Base-by-base conservation (phyloP, 2,888 invertebrate genomes). In the Tipula helvola region DNA sequence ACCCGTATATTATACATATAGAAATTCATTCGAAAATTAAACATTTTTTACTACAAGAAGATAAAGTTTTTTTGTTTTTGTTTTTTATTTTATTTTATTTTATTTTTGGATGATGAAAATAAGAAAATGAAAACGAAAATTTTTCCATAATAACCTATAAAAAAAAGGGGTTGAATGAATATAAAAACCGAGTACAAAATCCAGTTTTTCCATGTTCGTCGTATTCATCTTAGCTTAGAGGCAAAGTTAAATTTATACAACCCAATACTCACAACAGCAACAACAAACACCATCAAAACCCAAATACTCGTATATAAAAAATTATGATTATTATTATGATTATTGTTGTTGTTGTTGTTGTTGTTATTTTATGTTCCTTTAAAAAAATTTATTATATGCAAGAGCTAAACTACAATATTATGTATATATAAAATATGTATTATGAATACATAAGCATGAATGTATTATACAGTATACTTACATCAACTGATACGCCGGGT, bases 401-500 rank as follows among this genome's bases (percentile, higher is more conserved):
- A 10, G 28, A 71, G 52, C 71, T 71, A 71, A 5, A 57, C 18
- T 57, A 57, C 16, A 83, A 5, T 16, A 28, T 28, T 71, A 71
- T 71, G 3, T 16, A 3, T 10, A 83, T 36, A 83, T 36, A 83
- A 36, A 52, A 83, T 83, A 83, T 83, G n/a, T 83, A 83, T 36
- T 44, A 44, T 28, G 28, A n/a, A 36, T 83, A 83, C n/a, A 36
- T 83, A 83, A 2, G 36, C 16, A 83, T 28, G 13, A 0, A 83
- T 83, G 36, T 83, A 83, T 84, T 84, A 2, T 16, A 13, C n/a
- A n/a, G n/a, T 12, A 2, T 84, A 94, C 96, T 96, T 92, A 97
- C 97, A 93, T 97, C 96, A 86, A 97, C 97, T 89, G 94, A 94
- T 88, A 97, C 95, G 89, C 97, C 97, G 5, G 96, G 95, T 89